Base-by-base conservation (phyloP, 2,888 invertebrate species). In the Anthrax anthrax region DNA sequence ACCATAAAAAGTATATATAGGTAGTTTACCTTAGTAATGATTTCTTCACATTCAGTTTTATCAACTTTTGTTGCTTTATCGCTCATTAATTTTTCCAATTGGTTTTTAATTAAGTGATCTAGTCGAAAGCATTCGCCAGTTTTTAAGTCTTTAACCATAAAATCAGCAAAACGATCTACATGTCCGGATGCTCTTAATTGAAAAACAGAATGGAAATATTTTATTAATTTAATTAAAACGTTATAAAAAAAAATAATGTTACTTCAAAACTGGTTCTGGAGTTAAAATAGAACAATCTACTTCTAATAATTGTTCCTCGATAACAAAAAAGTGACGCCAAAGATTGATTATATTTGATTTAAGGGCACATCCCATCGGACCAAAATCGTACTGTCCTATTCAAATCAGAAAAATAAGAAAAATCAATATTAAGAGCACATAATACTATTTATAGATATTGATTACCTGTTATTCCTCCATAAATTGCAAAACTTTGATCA, bases 401-500 rank as follows among this genome's bases (percentile, higher is more conserved):
- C n/a, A 96, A n/a, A n/a, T n/a, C n/a, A n/a, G n/a, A 79, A 58
- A 75, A 16, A 47, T 47, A 36, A 13, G 13, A 36, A 41, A 43
- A 14, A 27, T 32, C 14, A n/a, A 13, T 27, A 27, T 17, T 41
- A 41, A 18, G 12, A 43, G 12, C 29, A 29, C 6, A 29, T 29
- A 29, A 9, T 37, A 23, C 44, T 39, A 39, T 55, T 71, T n/a
- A n/a, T n/a, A n/a, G n/a, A n/a, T n/a, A n/a, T n/a, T n/a, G n/a
- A n/a, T n/a, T n/a, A n/a, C 58, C 85, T 29, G 84, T 81, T 32
- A 86, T 80, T 36, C 97, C 98, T 56, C 98, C 98, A 72, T 99
- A 99, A 58, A 99, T 98, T 1, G 97, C 92, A 72, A 99, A 99
- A 1, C 96, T 95, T 64, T 96, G 96, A 64, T 97, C 97, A 69